Base-by-base conservation (phyloP, 2,888 invertebrate genomes). In the Drosophila austrosaltans region DNA sequence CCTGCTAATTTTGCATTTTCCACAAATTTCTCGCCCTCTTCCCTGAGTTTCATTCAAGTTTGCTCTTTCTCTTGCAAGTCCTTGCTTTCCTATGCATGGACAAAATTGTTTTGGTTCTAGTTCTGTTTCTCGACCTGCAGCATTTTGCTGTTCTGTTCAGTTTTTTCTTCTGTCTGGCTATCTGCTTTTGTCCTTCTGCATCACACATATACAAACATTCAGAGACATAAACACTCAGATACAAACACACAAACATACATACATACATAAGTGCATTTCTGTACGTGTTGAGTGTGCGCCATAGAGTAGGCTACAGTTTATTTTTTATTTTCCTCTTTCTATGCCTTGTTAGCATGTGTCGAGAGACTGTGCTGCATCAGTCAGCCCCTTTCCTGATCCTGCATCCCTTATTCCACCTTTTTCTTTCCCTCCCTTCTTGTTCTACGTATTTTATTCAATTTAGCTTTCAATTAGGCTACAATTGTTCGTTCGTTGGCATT, bases 1-100 rank as follows among this genome's bases (percentile, higher is more conserved):
- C 87, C 89, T 85, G 89, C 85, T 85, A 85, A 85, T 85, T 89
- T 89, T 87, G 85, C 88, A 85, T 85, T 85, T 89, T 84, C 77
- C 89, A 84, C 83, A 89, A 89, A 81, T 87, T 84, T 89, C 75
- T 81, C 78, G 67, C 82, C 71, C 77, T 74, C 71, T 62, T 57
- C 22, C 8, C n/a, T 22, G 20, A 20, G 3, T 28, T 10, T 39
- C 57, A 8, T 20, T 39, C 53, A 42, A 53, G 48, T 66, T 58
- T 40, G 60, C 54, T 54, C 60, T 36, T 30, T 60, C 48, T 57
- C 25, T 16, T 16, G 7, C 42, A 56, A 12, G 7, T 12, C 30
- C 39, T 22, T 57, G 28, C 61, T 63, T 63, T 54, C 57, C 57
- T 76, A 62, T 61, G 36, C 73, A 53, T 22, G 54, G 63, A 53